phyloP scores from a whole-genome alignment of 2,888 invertebrate genomes.

The Yponomeuta malinellus region DNA sequence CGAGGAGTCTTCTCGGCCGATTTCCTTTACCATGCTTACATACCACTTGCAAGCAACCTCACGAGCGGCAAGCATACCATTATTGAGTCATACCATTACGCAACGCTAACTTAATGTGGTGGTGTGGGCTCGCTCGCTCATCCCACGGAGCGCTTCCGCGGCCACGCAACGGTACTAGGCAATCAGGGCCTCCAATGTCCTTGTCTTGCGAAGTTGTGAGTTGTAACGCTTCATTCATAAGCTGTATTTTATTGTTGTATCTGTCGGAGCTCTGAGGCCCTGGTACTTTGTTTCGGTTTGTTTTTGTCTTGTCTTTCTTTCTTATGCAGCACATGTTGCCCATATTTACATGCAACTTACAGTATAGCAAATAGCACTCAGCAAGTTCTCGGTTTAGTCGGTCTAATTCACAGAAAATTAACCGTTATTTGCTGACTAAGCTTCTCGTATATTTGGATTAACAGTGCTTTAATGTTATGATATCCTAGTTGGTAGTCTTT shows the following conservation, averaged over 20 bases:
- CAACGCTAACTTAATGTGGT: slow-evolving; percentile 6
- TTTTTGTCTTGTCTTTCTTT: not conserved
- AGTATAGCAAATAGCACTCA: too few species aligned
- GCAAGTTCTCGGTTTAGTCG: too few species aligned
- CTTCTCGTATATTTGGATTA: too few species aligned
- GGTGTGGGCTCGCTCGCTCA: slow-evolving; percentile 18
- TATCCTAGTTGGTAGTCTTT: too few species aligned
- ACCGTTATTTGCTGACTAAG: too few species aligned
- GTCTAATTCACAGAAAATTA: too few species aligned
- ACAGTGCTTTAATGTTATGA: too few species aligned
- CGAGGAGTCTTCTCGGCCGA: not conserved
- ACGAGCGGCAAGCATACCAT: not conserved
- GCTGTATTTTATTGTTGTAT: not conserved
- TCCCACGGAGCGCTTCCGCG: slow-evolving; percentile 13
- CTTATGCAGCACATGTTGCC: not conserved
- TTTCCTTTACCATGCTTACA: not conserved
- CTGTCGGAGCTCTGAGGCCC: not conserved
- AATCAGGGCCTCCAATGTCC: slow-evolving; percentile 9
- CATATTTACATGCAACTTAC: too few species aligned
- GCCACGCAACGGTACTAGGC: slow-evolving; percentile 15
- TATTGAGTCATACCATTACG: slow-evolving; percentile 13
- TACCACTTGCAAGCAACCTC: not conserved
- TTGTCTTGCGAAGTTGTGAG: not conserved
- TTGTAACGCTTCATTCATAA: slow-evolving; percentile 7
- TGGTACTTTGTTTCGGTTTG: slow-evolving; percentile 3